Evolutionary conservation across 2,888 invertebrate genomes (phyloP).

Genomic region (Caradrina kadenii): DNA sequence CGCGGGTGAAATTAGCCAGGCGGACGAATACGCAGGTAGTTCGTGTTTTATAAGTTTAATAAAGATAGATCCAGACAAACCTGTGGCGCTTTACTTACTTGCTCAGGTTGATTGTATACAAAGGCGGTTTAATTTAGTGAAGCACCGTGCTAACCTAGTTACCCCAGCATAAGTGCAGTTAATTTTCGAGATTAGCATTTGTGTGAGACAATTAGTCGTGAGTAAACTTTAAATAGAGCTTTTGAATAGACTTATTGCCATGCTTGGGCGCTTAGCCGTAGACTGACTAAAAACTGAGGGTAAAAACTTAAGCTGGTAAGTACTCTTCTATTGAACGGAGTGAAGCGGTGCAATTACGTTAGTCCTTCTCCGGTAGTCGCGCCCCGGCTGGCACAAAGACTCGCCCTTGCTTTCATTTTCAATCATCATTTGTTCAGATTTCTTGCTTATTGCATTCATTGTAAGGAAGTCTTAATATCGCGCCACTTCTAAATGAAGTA

Average conservation of each 20-base stretch:
- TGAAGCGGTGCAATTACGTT: conserved; percentile 71
- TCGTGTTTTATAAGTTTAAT: too few relatives aligned
- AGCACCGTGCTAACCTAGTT: conserved; percentile 68
- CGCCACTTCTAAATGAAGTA: conserved; percentile 39
- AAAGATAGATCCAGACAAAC: conserved; percentile 38
- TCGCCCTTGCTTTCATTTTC: conserved; percentile 68
- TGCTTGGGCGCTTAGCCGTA: conserved; percentile 54
- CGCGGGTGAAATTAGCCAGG: too few relatives aligned
- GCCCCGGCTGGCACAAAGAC: conserved; percentile 62
- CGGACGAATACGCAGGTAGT: too few relatives aligned
- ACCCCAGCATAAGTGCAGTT: conserved; percentile 71
- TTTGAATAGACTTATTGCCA: conserved; percentile 69
- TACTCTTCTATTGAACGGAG: conserved; percentile 65
- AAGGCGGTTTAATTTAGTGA: conserved; percentile 67
- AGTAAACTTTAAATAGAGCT: conserved; percentile 73
- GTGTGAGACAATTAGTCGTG: conserved; percentile 71
- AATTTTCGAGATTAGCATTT: conserved; percentile 75
- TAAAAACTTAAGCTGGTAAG: conserved; percentile 68
- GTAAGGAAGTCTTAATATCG: conserved; percentile 54
- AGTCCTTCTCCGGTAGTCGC: conserved; percentile 60
- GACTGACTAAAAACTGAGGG: conserved; percentile 61
- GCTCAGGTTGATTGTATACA: conserved; percentile 52
- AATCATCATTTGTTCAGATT: conserved; percentile 66
- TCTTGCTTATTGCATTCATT: conserved; percentile 65
- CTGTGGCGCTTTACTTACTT: conserved; percentile 43